phyloP scores from a whole-genome alignment of 2,888 invertebrate species.

The Heteromurus nitidus region DNA sequence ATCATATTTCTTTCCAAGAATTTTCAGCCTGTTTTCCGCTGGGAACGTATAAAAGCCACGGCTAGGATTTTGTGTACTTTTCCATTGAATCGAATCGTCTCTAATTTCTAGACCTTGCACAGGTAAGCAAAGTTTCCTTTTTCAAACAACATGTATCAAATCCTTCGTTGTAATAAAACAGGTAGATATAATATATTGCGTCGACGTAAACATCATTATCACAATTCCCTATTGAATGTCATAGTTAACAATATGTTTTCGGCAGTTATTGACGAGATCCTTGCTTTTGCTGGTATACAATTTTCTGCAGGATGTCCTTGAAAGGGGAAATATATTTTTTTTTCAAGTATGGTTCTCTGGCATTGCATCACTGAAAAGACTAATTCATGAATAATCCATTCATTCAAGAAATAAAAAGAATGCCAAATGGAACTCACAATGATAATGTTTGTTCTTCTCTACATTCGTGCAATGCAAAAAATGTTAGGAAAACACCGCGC shows the following conservation, averaged over 20 bases:
- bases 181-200: too few species aligned
- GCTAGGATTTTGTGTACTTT: too few species aligned
- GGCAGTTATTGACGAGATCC: too few species aligned
- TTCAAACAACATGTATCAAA: neutral
- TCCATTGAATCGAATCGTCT: neutral
- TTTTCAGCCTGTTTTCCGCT: neutral
- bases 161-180: too few species aligned
- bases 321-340: neutral
- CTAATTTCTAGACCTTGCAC: neutral
- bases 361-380: conserved; percentile 8
- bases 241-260: too few species aligned
- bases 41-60: neutral
- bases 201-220: too few species aligned
- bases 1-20: neutral
- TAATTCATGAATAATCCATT: conserved; percentile 18
- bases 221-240: too few species aligned
- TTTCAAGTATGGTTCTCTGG: conserved; percentile 1
- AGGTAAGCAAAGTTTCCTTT: neutral
- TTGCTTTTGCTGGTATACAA: too few species aligned
- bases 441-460: neutral
- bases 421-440: neutral
- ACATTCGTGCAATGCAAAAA: neutral
- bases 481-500: neutral
- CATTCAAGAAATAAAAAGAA: conserved; percentile 10
- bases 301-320: conserved; percentile 20